Conservation (phyloP, 2,797 vertebrate species). For the Eurystomus glaucurus region DNA sequence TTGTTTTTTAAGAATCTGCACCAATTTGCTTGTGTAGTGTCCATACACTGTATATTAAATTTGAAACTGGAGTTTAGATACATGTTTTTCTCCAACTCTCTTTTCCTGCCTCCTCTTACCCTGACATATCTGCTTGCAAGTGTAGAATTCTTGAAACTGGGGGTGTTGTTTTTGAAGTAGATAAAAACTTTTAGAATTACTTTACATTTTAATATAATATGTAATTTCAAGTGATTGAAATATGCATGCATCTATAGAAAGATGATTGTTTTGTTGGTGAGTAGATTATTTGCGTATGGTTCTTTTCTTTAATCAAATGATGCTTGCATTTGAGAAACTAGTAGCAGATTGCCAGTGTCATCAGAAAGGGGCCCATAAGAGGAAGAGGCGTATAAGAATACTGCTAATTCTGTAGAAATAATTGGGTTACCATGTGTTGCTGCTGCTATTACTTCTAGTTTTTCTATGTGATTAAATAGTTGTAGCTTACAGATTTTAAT, state of each 20-base stretch:
- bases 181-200: not conserved
- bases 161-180: not conserved
- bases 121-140: accelerated
- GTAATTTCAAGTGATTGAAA: not conserved
- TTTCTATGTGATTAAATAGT: constrained; percentile 8
- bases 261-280: not conserved
- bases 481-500: constrained; percentile 46
- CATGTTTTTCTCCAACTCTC: not conserved
- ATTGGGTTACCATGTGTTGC: constrained; percentile 65
- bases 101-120: not conserved
- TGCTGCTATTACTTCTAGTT: constrained; percentile 7
- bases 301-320: constrained; percentile 10
- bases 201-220: not conserved
- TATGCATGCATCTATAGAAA: not conserved
- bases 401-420: constrained; percentile 50
- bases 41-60: not conserved
- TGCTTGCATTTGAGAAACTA: constrained; percentile 7
- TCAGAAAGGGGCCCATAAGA: constrained; percentile 38
- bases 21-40: not conserved
- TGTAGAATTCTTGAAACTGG: not conserved
- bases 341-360: constrained; percentile 37
- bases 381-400: constrained; percentile 46
- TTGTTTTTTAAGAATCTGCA: not conserved
- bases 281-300: constrained; percentile 4
- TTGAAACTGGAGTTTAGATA: not conserved